A percentile compares a stretch with the other conserved stretches of the same genome.
phyloP scores from a whole-genome alignment of 2,888 invertebrate species.

The Orgyia antiqua region DNA sequence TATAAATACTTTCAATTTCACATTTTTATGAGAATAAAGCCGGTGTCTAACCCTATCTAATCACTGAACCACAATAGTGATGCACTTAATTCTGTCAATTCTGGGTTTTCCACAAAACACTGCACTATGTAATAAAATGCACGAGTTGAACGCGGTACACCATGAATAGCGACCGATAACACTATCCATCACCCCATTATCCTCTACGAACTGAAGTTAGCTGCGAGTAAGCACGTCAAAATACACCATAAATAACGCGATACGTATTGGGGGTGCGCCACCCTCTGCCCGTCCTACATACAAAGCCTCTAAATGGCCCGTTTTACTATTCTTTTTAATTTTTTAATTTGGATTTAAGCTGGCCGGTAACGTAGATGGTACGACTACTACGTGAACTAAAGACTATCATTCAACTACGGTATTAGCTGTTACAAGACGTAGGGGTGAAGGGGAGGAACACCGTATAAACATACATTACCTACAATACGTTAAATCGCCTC shows the following conservation, averaged over 20 bases:
- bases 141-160: conserved; percentile 56
- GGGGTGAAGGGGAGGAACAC: too few relatives aligned
- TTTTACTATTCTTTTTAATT: conserved; percentile 39
- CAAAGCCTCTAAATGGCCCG: conserved; percentile 18
- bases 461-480: too few relatives aligned
- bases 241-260: conserved; percentile 74
- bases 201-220: conserved; percentile 67
- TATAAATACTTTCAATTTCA: not conserved
- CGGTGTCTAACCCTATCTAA: conserved; percentile 34
- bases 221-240: conserved; percentile 69
- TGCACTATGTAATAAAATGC: conserved; percentile 48
- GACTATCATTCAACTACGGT: conserved; percentile 38
- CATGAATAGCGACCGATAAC: conserved; percentile 71
- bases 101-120: conserved; percentile 51
- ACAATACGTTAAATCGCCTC: too few relatives aligned
- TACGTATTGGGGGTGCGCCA: conserved; percentile 54
- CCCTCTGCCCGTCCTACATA: conserved; percentile 38
- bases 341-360: conserved; percentile 32
- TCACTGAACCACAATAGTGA: conserved; percentile 35
- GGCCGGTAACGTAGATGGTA: conserved; percentile 39
- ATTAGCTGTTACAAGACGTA: conserved; percentile 32
- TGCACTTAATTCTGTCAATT: conserved; percentile 31
- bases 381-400: conserved; percentile 33
- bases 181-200: conserved; percentile 76
- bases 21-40: conserved; percentile 39